Percentiles rank a stretch among this genome's conserved stretches.
Conservation (phyloP, 1,140 invertebrate species). For the Phthorimaea operculella region DNA sequence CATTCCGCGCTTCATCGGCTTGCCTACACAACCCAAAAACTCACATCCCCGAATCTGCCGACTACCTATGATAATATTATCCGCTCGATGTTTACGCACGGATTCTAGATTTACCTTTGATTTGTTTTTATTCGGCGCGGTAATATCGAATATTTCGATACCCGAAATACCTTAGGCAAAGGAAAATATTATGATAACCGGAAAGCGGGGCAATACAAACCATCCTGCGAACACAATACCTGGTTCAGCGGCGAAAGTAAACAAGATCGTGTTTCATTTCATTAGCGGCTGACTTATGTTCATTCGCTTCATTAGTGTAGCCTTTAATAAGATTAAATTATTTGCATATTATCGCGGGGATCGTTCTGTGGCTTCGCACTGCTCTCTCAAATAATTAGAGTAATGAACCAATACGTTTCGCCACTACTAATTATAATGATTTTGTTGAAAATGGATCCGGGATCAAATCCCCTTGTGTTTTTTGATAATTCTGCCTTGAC, state of each 20-base stretch:
- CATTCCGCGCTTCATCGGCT: too few species aligned
- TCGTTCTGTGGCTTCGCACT: background rate
- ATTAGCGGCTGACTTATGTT: slow-evolving; percentile 24
- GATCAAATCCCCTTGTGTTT: background rate
- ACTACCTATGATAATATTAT: background rate
- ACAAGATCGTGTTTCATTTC: slow-evolving; percentile 27
- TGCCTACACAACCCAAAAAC: too few species aligned
- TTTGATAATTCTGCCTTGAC: too few species aligned
- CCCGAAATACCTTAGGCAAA: slow-evolving; percentile 11
- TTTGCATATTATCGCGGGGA: slow-evolving; percentile 15
- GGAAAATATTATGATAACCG: slow-evolving; percentile 27
- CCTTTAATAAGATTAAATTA: slow-evolving; percentile 28
- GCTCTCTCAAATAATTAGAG: too few species aligned
- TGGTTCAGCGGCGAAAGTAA: slow-evolving; percentile 10
- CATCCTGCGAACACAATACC: slow-evolving; percentile 14
- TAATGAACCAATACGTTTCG: too few species aligned
- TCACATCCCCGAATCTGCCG: background rate
- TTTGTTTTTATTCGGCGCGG: slow-evolving; percentile 18
- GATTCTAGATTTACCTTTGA: slow-evolving; percentile 9
- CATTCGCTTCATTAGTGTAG: slow-evolving; percentile 23
- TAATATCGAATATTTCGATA: slow-evolving; percentile 20
- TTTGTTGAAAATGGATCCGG: background rate
- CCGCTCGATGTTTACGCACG: background rate
- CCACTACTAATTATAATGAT: background rate
- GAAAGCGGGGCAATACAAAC: slow-evolving; percentile 15